Percentiles rank a stretch among this genome's conserved stretches.
These are phyloP conservation scores for Pomatostomus ruficeps DNA, from an alignment of 2,113 vertebrate genomes.

Conservation along the genomic window DNA sequence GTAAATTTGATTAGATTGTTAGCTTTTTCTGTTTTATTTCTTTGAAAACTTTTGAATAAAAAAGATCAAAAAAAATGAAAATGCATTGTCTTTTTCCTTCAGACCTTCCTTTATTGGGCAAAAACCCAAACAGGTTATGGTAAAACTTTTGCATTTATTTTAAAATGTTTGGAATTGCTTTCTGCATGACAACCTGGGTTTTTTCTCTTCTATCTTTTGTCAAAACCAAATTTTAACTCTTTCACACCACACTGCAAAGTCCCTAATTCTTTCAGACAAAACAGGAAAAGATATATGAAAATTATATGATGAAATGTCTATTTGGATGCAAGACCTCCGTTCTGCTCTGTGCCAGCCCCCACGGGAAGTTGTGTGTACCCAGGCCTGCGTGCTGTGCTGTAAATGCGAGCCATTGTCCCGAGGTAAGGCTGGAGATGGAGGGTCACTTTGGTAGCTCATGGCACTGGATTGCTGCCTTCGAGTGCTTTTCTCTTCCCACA, in stretches of 20 bases:
- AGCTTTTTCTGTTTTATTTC: conserved; percentile 93
- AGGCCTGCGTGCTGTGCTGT: neutral
- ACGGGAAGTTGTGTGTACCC: fast-evolving
- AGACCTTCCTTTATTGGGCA: neutral
- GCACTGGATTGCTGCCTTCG: neutral
- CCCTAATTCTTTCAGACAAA: neutral
- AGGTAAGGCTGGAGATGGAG: neutral
- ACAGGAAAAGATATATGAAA: neutral
- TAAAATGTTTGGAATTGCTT: neutral
- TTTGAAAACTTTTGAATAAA: conserved; percentile 97
- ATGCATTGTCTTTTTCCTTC: conserved; percentile 30
- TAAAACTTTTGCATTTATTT: neutral
- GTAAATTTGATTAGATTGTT: conserved; percentile 92
- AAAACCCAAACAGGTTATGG: neutral
- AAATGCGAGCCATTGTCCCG: neutral
- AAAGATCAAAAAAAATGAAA: conserved; percentile 71
- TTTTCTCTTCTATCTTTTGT: neutral
- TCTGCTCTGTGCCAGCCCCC: neutral
- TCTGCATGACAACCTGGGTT: neutral
- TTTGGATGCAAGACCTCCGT: neutral
- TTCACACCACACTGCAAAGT: neutral
- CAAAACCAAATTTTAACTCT: neutral
- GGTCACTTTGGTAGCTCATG: neutral
- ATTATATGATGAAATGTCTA: neutral
- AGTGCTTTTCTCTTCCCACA: neutral